Percentiles rank a stretch among this genome's conserved stretches.
phyloP scores from a whole-genome alignment of 2,797 vertebrate species.

The Dromococcyx pavoninus region DNA sequence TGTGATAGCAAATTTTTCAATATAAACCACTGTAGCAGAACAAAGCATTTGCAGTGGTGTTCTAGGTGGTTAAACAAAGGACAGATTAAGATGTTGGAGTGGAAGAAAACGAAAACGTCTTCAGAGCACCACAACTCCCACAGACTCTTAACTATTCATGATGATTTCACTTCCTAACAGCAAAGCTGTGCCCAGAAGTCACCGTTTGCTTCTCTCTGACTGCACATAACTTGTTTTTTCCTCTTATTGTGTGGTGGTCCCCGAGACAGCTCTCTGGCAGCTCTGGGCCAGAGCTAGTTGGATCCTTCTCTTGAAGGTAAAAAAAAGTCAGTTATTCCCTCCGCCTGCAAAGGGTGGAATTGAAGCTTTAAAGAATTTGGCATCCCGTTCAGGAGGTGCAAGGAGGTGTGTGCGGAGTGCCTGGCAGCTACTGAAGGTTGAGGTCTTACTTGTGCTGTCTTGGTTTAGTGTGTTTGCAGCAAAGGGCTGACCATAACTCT shows the following conservation, averaged over 20 bases:
- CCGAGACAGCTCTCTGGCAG: background rate
- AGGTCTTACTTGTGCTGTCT: background rate
- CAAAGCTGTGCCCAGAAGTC: background rate
- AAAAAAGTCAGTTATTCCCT: background rate
- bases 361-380: background rate
- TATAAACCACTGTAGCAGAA: background rate
- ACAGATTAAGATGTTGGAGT: background rate
- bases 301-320: background rate
- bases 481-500: background rate
- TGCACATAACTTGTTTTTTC: background rate
- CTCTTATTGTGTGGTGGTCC: background rate
- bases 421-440: rapidly evolving
- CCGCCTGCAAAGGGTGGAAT: background rate
- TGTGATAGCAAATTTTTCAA: background rate
- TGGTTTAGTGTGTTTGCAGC: background rate
- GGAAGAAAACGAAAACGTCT: background rate
- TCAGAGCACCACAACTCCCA: background rate
- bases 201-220: background rate
- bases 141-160: background rate
- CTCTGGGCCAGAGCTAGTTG: background rate
- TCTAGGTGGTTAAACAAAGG: slow-evolving; percentile 1
- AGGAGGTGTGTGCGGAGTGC: rapidly evolving
- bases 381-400: background rate
- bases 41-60: background rate
- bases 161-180: background rate